Evolutionary conservation across 1,140 invertebrate species (phyloP).

Genomic region (Steinernema feltiae): DNA sequence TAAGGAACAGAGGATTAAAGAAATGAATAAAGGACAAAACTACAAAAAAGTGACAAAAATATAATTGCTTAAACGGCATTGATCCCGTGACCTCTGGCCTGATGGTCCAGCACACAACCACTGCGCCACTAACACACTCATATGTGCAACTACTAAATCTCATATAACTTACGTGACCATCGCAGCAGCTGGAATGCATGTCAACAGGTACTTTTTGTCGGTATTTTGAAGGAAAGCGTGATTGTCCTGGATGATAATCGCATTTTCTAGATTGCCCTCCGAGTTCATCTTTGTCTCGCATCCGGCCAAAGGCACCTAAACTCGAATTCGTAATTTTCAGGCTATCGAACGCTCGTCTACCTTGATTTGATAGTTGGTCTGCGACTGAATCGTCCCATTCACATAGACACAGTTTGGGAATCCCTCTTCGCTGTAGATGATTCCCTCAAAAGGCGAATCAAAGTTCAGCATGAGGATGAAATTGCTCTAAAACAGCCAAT

Average conservation of each 20-base stretch:
- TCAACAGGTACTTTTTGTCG: slow-evolving; percentile 54
- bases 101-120: slow-evolving; percentile 4
- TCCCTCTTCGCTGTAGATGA: slow-evolving; percentile 55
- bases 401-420: slow-evolving; percentile 55
- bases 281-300: slow-evolving; percentile 49
- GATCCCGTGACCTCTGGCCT: too few relatives aligned
- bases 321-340: neutral
- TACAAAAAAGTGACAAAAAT: too few relatives aligned
- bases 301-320: slow-evolving; percentile 49
- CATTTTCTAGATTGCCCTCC: slow-evolving; percentile 55
- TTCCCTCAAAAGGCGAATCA: slow-evolving; percentile 44
- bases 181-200: slow-evolving; percentile 48
- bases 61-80: too few relatives aligned
- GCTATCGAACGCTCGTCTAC: slow-evolving; percentile 30
- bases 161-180: slow-evolving; percentile 30
- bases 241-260: slow-evolving; percentile 52
- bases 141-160: too few relatives aligned
- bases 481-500: slow-evolving; percentile 40
- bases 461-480: slow-evolving; percentile 49
- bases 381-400: slow-evolving; percentile 52
- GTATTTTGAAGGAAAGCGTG: slow-evolving; percentile 38
- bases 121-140: neutral
- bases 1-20: too few relatives aligned
- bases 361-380: slow-evolving; percentile 50
- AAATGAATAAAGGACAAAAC: too few relatives aligned